Evolutionary conservation across 2,797 vertebrate species (phyloP), one percentile per base, ranked within the genome.

Genomic region (Scolopax rusticola): DNA sequence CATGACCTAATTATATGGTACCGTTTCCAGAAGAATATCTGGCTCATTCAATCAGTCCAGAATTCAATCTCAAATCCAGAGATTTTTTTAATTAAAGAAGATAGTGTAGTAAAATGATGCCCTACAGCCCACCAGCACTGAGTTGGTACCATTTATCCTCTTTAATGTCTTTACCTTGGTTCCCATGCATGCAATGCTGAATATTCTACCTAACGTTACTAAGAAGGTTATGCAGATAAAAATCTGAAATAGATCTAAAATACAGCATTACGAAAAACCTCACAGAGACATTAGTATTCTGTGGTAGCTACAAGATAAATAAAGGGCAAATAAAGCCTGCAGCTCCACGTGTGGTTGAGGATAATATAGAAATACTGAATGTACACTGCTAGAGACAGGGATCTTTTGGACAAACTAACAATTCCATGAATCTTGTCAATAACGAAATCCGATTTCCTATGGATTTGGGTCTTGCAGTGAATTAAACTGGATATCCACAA

Each of bases 251-350:
- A 89, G 51, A 91, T 77, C 64, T 71, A 50, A 91, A 93, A 70
- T 70, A 93, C 56, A 90, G 69, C 59, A 93, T 70, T 80, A 91
- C 40, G 45, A 93, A 91, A 94, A 95, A 77, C 23, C 64, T 61
- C 53, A 95, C 0, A 0, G 83, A 95, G 33, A 77, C 90, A 93
- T 89, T 94, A 92, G 68, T 92, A 89, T 85, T 95, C 75, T 93
- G 81, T 95, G 95, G 81, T 92, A 87, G 91, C 78, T 73, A 80
- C 25, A 89, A 92, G 81, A 91, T 93, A 89, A 92, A 93, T 65
- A 96, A 91, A 92, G 78, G 90, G 38, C 81, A 96, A 87, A 91
- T 80, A 96, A 93, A 93, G 89, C 92, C 90, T 89, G 81, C 17
- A 67, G 90, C 80, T 91, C 81, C 45, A 45, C 36, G 75, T 27